These are phyloP conservation scores for Xenopus tropicalis DNA, from an alignment of 2,113 vertebrate genomes.

Conservation along the genomic window UCB_Xtro_10.0 CM004449.2:98559001-98559500, in stretches of 20 bases:
- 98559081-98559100: too few species aligned
- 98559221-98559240: slow-evolving; percentile 24
- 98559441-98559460: too few species aligned
- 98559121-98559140: too few species aligned
- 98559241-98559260: neutral
- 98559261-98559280: slow-evolving; percentile 12
- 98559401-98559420: neutral
- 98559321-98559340: slow-evolving; percentile 32
- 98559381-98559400: neutral
- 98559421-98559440: neutral
- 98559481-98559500: too few species aligned
- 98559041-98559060: too few species aligned
- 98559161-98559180: too few species aligned
- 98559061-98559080: too few species aligned
- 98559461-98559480: too few species aligned
- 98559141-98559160: too few species aligned
- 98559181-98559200: neutral
- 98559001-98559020: too few species aligned
- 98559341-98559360: neutral
- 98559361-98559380: neutral
- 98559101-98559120: too few species aligned
- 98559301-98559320: slow-evolving; percentile 23
- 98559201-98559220: slow-evolving; percentile 12
- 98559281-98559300: slow-evolving; percentile 30
- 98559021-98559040: too few species aligned